Evolutionary conservation across 2,113 vertebrate genomes (phyloP).

Genomic region (Microcebus griseorufus): DNA sequence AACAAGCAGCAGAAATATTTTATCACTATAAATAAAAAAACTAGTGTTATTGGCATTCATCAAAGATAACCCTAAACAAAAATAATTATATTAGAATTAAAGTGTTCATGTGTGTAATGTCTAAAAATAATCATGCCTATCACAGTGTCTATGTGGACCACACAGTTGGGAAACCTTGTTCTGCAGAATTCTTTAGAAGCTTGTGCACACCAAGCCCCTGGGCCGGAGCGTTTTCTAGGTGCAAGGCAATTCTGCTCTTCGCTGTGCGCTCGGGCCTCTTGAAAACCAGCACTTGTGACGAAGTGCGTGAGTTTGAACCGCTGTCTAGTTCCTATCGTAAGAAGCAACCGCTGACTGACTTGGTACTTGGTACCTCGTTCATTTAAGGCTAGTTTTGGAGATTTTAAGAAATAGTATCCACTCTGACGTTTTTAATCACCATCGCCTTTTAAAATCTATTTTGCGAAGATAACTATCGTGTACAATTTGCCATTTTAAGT

Average conservation of each 20-base stretch:
- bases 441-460: too few relatives aligned
- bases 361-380: neutral
- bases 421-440: neutral
- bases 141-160: accelerated
- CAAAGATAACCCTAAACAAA: neutral
- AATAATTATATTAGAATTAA: neutral
- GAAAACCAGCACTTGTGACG: neutral
- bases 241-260: neutral
- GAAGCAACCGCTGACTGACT: neutral
- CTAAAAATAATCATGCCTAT: neutral
- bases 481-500: neutral
- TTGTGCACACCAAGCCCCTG: accelerated
- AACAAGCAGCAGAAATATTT: neutral
- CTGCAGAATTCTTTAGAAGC: neutral
- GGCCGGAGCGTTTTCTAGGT: neutral
- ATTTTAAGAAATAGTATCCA: neutral
- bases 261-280: neutral
- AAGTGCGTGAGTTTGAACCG: neutral
- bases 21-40: neutral
- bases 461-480: neutral
- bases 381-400: neutral
- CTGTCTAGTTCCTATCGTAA: neutral
- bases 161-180: neutral
- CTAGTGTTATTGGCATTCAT: neutral
- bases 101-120: accelerated